Conservation (phyloP, 2,888 invertebrate genomes). For the Caenorhabditis drosophilae region DNA sequence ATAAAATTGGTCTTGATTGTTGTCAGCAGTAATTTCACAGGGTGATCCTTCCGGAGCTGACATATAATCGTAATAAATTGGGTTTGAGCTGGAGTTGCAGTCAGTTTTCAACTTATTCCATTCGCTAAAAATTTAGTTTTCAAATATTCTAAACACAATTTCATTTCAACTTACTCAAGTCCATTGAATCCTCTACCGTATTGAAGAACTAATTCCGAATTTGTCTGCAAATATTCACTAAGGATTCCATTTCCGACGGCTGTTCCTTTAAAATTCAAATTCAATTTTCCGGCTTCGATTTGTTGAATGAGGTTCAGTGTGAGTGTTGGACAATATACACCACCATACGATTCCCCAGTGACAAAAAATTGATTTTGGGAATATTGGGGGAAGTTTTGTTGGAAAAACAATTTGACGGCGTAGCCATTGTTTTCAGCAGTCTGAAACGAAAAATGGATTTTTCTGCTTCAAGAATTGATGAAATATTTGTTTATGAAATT, state of each 20-base stretch:
- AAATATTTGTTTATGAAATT: no score
- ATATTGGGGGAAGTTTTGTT: conserved; percentile 70
- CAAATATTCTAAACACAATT: neutral
- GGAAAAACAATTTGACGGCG: conserved; percentile 71
- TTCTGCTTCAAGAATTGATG: neutral
- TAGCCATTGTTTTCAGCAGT: conserved; percentile 70
- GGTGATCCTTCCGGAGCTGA: conserved; percentile 21
- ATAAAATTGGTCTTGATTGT: conserved; percentile 34
- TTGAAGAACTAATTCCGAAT: conserved; percentile 52
- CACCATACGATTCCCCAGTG: conserved; percentile 62
- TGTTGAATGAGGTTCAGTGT: conserved; percentile 31
- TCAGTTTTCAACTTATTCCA: conserved; percentile 41
- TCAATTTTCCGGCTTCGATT: conserved; percentile 35
- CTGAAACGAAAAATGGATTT: conserved; percentile 49
- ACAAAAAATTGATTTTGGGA: conserved; percentile 70
- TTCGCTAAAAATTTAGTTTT: conserved; percentile 32
- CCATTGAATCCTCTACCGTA: conserved; percentile 56
- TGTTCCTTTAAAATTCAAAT: conserved; percentile 51
- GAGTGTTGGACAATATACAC: conserved; percentile 48
- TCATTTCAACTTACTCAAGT: conserved; percentile 33
- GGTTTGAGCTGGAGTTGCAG: conserved; percentile 27
- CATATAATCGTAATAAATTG: conserved; percentile 39
- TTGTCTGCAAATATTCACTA: conserved; percentile 48
- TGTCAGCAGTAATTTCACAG: conserved; percentile 26
- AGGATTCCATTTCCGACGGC: conserved; percentile 61